Base-by-base conservation (phyloP, 1,140 invertebrate species). In the Rhagoletis zephyria region DNA sequence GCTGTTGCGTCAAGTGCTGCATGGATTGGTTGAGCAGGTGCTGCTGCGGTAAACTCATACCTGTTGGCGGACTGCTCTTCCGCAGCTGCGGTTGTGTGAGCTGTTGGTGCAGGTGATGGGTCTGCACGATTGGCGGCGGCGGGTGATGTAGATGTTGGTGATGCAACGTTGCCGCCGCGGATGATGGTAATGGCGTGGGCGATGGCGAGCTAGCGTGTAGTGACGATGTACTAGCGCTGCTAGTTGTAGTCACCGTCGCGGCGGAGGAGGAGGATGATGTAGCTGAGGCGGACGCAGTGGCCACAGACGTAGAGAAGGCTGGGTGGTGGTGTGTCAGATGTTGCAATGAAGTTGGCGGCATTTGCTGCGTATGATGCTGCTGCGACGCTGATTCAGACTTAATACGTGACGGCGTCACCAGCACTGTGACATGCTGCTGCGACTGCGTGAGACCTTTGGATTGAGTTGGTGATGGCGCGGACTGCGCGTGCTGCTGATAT, bases 381-480 rank as follows among this genome's bases (percentile, higher is more conserved):
- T 91, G 87, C 88, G 92, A 40, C 51, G 89, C 90, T 51, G 90
- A 89, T 89, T 93, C 92, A 48, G 91, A 91, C 74, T 93, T 93
- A 45, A 93, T 92, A 60, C 92, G 88, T 30, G 92, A 92, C 7
- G 92, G 92, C 61, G 92, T 93, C 77, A 93, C 92, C 81, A 93
- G 88, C 63, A 93, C 92, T 12, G 92, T 93, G 4, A 92, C 92
- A 88, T 93, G 91, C 40, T 92, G 90, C 70, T 89, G 89, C 16
- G 88, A 89, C 87, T 90, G 90, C 42, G 87, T 88, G 30, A 64
- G 65, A 87, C 64, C 65, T 85, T 88, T 88, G 63, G 67, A 86
- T 42, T 88, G 87, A 77, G 88, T 81, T 63, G 87, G 59, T 77
- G 88, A 14, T 86, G 88, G 87, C 14, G 89, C 77, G 14, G 86